These are phyloP conservation scores for Nephrocerus scutellatus DNA, from an alignment of 2,888 invertebrate species.

Conservation along the genomic window DNA sequence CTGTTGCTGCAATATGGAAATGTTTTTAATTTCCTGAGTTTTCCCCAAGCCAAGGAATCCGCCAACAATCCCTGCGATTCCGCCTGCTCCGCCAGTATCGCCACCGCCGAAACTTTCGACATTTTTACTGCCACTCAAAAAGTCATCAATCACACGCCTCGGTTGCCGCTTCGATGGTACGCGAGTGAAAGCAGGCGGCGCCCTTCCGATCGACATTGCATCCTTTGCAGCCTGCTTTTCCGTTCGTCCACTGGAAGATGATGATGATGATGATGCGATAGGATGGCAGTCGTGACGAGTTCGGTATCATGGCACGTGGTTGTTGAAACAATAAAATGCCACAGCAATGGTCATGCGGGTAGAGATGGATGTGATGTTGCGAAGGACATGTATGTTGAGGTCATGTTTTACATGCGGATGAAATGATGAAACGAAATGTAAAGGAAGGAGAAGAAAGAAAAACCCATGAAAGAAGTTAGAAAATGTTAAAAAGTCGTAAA, in stretches of 20 bases:
- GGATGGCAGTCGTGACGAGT: too few relatives aligned
- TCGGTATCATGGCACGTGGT: too few relatives aligned
- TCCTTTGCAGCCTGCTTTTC: constrained; percentile 50
- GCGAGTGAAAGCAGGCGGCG: constrained; percentile 68
- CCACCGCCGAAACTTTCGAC: constrained; percentile 47
- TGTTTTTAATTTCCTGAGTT: constrained; percentile 49
- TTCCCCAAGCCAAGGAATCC: constrained; percentile 22
- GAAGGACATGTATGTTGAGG: too few relatives aligned
- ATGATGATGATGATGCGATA: background rate
- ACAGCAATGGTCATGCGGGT: background rate
- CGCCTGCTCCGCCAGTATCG: too few relatives aligned
- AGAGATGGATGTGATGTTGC: constrained; percentile 1
- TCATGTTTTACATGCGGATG: too few relatives aligned
- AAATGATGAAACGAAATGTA: too few relatives aligned
- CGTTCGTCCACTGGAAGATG: constrained; percentile 54
- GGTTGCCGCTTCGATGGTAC: constrained; percentile 71
- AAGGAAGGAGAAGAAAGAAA: too few relatives aligned
- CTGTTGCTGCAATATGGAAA: constrained; percentile 55
- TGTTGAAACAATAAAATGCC: too few relatives aligned
- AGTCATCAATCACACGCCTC: constrained; percentile 59
- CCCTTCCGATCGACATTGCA: constrained; percentile 48
- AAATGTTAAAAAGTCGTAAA: too few relatives aligned
- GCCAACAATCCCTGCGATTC: too few relatives aligned
- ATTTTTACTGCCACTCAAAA: constrained; percentile 48
- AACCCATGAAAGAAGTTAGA: too few relatives aligned